Evolutionary conservation across 2,113 vertebrate genomes (phyloP).

Genomic region (Podarcis muralis): DNA sequence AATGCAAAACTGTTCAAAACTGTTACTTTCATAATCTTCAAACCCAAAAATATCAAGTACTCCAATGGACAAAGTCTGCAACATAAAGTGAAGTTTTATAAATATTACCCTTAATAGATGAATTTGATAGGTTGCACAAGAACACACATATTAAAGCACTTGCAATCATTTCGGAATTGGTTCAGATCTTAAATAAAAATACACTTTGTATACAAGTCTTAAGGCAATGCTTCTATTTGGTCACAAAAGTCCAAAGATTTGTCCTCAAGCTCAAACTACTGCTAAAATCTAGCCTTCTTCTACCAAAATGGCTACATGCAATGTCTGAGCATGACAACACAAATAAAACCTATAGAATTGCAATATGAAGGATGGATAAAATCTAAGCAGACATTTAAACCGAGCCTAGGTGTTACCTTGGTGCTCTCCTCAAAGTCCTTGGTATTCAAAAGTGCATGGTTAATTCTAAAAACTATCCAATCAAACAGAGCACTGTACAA

Average conservation of each 20-base stretch:
- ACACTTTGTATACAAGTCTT: background rate
- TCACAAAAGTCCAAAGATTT: background rate
- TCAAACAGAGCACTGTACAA: slow-evolving; percentile 96
- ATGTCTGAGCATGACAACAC: background rate
- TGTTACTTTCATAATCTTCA: slow-evolving; percentile 98
- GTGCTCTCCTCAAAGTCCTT: slow-evolving; percentile 89
- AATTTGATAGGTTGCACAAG: background rate
- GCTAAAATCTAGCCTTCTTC: background rate
- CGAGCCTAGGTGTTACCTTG: slow-evolving; percentile 77
- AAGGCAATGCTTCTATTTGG: background rate
- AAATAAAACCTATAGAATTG: background rate
- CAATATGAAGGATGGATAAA: background rate
- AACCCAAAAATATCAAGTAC: slow-evolving; percentile 99
- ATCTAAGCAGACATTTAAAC: too few species aligned
- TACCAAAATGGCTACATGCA: background rate
- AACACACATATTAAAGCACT: background rate
- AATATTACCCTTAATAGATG: background rate
- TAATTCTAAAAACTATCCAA: slow-evolving; percentile 99
- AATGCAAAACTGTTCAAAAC: slow-evolving; percentile 99
- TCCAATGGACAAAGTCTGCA: slow-evolving; percentile 94
- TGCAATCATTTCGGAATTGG: background rate
- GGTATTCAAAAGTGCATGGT: slow-evolving; percentile 94
- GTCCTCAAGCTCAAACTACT: background rate
- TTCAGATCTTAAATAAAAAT: background rate
- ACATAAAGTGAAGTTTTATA: slow-evolving; percentile 31